Evolutionary conservation across 1,140 invertebrate species (phyloP), one percentile per base, ranked within the genome.

Genomic region (Schlechtendalia chinensis): DNA sequence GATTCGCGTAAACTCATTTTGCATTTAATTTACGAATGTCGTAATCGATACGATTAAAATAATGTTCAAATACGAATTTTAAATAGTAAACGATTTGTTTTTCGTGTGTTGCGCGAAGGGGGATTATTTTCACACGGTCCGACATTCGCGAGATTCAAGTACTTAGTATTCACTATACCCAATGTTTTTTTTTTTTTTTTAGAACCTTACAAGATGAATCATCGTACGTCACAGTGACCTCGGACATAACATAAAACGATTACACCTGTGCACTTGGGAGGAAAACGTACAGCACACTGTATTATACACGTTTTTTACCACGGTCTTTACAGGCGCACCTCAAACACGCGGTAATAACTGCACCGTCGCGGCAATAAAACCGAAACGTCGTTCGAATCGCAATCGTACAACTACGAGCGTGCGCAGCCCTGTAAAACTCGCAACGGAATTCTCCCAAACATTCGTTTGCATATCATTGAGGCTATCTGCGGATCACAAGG

Each of bases 201-300:
- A 67, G 1, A 67, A 16, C n/a, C n/a, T 39, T 67, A 16, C n/a
- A 22, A 39, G n/a, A 67, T 67, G 65, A 67, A 67, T 67, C 65
- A 67, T 67, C 39, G n/a, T 47, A 39, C 11, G 12, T 50, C 5
- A 11, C n/a, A 24, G 5, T 47, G n/a, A 14, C 65, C 65, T 67
- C 39, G 65, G 29, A 22, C 19, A 22, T 16, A 47, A 47, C 22
- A 45, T 19, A 67, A 67, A 19, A n/a, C n/a, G 39, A 24, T 67
- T 67, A 39, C 32, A n/a, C n/a, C n/a, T n/a, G 3, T 39, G 8
- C 32, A 39, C 32, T 47, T 5, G 5, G n/a, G 6, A 4, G 27
- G 32, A 65, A 63, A 45, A 67, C 10, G 10, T 67, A 32, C 14
- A 63, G 17, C 29, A 63, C n/a, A 8, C 47, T n/a, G n/a, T n/a